Evolutionary conservation across 2,888 invertebrate species (phyloP).

Genomic region (Selenia dentaria): DNA sequence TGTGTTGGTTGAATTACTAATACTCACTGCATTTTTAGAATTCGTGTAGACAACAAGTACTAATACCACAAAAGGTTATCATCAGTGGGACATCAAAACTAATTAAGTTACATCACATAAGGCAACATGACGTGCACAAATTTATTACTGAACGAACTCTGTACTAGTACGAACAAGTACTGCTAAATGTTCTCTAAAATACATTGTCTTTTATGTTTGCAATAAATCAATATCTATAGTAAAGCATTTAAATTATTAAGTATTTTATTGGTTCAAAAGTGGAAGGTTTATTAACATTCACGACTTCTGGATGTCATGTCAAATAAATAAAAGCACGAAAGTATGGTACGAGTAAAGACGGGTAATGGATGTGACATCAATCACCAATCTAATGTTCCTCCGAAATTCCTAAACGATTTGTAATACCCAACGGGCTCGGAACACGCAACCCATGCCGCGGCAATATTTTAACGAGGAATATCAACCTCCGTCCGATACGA

Average conservation of each 20-base stretch:
- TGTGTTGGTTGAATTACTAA: not conserved
- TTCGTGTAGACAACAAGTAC: not conserved
- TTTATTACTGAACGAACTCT: not conserved
- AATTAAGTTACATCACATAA: not conserved
- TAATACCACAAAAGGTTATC: too few relatives aligned
- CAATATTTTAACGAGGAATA: conserved; percentile 37
- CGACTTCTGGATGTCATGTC: conserved; percentile 15
- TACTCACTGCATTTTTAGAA: conserved; percentile 2
- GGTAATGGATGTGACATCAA: conserved; percentile 41
- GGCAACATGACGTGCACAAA: not conserved
- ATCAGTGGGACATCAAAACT: too few relatives aligned
- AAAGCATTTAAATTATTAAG: conserved; percentile 4
- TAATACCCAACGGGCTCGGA: conserved; percentile 38
- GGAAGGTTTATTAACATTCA: conserved; percentile 10
- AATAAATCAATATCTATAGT: too few relatives aligned
- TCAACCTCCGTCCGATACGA: conserved; percentile 11
- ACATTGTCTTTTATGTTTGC: too few relatives aligned
- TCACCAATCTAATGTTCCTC: conserved; percentile 39
- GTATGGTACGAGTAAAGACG: conserved; percentile 27
- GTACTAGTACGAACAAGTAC: too few relatives aligned
- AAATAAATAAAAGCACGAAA: conserved; percentile 20
- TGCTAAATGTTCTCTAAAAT: too few relatives aligned
- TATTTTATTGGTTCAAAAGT: conserved; percentile 6
- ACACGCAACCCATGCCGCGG: conserved; percentile 39
- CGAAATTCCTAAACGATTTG: conserved; percentile 42